Conservation (phyloP, 2,888 invertebrate species). For the Pyrgus malvae region DNA sequence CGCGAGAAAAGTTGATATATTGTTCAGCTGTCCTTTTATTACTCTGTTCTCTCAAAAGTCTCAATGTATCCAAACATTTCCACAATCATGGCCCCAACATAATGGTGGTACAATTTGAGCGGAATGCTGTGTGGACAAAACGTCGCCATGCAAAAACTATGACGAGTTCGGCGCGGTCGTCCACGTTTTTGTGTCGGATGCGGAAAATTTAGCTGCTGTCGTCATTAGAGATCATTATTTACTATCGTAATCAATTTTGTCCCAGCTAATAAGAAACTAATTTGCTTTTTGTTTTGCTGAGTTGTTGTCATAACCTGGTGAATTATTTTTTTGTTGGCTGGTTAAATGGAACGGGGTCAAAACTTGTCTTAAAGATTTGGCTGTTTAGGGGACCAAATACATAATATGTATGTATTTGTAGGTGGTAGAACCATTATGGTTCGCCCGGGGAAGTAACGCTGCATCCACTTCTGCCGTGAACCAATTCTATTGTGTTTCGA, state of each 20-base stretch:
- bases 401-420: too few relatives aligned
- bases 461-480: too few relatives aligned
- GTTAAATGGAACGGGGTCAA: background rate
- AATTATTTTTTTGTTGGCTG: background rate
- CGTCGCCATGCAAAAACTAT: constrained; percentile 65
- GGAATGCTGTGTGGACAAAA: constrained; percentile 62
- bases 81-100: background rate
- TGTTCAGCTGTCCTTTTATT: too few relatives aligned
- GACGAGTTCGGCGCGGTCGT: constrained; percentile 43
- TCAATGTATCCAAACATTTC: background rate
- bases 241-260: constrained; percentile 15
- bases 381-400: too few relatives aligned
- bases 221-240: constrained; percentile 18
- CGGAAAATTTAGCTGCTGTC: constrained; percentile 36
- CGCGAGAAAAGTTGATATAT: too few relatives aligned
- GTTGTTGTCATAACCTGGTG: background rate
- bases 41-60: too few relatives aligned
- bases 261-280: constrained; percentile 19
- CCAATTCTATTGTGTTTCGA: too few relatives aligned
- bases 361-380: too few relatives aligned
- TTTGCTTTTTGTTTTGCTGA: constrained; percentile 15
- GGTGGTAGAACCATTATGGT: too few relatives aligned
- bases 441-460: too few relatives aligned
- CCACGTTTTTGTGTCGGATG: constrained; percentile 33
- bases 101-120: constrained; percentile 58